Conservation (phyloP, 2,888 invertebrate species). For the Tigriopus californicus region DNA sequence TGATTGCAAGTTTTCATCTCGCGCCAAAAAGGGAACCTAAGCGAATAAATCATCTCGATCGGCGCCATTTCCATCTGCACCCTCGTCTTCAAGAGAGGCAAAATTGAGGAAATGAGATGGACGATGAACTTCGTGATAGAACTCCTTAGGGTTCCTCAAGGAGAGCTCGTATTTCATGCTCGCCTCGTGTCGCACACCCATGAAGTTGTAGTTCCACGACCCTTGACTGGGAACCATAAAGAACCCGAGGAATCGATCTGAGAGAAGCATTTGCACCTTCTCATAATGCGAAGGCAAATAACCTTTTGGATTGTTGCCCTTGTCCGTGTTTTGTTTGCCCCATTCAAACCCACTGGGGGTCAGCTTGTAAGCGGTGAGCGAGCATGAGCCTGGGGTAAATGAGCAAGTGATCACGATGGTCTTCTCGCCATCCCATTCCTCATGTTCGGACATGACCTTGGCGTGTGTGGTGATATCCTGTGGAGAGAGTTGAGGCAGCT, state of each 20-base stretch:
- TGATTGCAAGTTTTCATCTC: no score
- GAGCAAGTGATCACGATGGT: conserved; percentile 97
- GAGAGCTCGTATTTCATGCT: conserved; percentile 97
- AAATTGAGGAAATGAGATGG: conserved; percentile 98
- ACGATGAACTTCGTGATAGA: conserved; percentile 95
- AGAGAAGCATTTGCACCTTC: conserved; percentile 92
- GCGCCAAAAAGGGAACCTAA: conserved; percentile 26
- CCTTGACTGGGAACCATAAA: conserved; percentile 97
- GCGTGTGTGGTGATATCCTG: conserved; percentile 46
- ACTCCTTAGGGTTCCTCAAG: conserved; percentile 92
- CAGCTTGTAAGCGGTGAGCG: conserved; percentile 91
- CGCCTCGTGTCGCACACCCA: conserved; percentile 93
- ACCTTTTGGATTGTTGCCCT: conserved; percentile 96
- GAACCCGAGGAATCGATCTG: conserved; percentile 93
- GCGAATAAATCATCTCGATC: conserved; percentile 82
- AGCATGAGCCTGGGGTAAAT: conserved; percentile 97
- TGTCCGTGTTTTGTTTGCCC: conserved; percentile 95
- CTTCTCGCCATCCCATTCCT: conserved; percentile 95
- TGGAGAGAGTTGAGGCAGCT: conserved; percentile 91
- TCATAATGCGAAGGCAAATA: conserved; percentile 97
- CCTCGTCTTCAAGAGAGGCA: conserved; percentile 70
- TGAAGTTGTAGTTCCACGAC: conserved; percentile 99
- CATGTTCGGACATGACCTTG: conserved; percentile 80
- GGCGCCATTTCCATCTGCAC: conserved; percentile 58
- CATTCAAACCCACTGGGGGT: conserved; percentile 98